Evolutionary conservation across 2,888 invertebrate genomes (phyloP).

Genomic region (Rosalia funebris): DNA sequence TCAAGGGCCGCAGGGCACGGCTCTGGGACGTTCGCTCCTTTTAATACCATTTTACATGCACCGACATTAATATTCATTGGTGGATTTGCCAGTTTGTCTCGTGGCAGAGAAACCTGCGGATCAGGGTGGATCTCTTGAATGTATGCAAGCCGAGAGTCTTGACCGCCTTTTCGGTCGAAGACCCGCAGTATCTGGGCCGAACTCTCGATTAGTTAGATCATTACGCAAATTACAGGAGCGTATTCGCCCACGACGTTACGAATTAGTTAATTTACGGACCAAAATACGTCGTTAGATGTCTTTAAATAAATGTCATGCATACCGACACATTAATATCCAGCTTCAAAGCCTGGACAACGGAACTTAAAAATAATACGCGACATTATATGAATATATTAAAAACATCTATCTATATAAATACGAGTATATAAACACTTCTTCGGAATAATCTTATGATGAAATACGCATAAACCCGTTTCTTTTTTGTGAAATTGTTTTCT

Average conservation of each 20-base stretch:
- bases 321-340: too few relatives aligned
- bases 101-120: constrained; percentile 14
- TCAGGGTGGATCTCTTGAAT: constrained; percentile 50
- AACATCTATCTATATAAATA: too few relatives aligned
- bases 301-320: too few relatives aligned
- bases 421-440: too few relatives aligned
- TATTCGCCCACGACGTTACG: constrained; percentile 24
- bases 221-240: constrained; percentile 43
- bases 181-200: constrained; percentile 52
- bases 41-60: too few relatives aligned
- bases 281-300: not conserved
- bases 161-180: constrained; percentile 62
- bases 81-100: not conserved
- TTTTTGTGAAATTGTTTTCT: too few relatives aligned
- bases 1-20: not conserved
- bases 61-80: not conserved
- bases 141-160: constrained; percentile 55
- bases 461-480: too few relatives aligned
- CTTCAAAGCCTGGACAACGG: too few relatives aligned
- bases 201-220: constrained; percentile 52
- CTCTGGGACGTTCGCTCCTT: too few relatives aligned
- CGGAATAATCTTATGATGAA: too few relatives aligned
- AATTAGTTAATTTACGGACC: constrained; percentile 3
- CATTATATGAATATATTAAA: too few relatives aligned
- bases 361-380: too few relatives aligned